A percentile compares a stretch with the other conserved stretches of the same genome.
phyloP scores from a whole-genome alignment of 1,140 invertebrate genomes.

The Halesus radiatus region DNA sequence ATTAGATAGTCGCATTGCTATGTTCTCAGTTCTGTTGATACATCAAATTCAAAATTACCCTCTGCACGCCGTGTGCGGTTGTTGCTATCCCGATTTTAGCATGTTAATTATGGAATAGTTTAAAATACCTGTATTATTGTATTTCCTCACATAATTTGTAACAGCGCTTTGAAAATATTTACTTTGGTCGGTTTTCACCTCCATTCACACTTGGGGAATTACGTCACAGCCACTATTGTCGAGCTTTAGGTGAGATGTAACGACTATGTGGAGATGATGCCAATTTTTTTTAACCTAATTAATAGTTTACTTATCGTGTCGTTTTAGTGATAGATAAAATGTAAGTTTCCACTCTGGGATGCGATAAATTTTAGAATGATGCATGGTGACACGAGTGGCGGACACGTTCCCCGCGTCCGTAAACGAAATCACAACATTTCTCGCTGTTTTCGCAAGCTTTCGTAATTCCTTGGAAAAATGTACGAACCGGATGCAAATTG shows the following conservation, averaged over 20 bases:
- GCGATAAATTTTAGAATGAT: conserved; percentile 8
- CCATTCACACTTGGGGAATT: neutral
- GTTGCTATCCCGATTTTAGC: too few relatives aligned
- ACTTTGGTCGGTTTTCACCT: neutral
- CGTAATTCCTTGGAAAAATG: too few relatives aligned
- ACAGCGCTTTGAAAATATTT: neutral
- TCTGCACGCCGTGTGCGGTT: too few relatives aligned
- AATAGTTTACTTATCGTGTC: neutral
- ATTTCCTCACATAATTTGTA: neutral
- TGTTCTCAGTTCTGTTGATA: too few relatives aligned
- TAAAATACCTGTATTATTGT: too few relatives aligned
- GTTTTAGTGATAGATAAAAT: neutral
- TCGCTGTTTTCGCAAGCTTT: too few relatives aligned
- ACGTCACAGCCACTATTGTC: neutral
- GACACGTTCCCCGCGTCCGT: neutral
- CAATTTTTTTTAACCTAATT: neutral
- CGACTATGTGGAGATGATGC: neutral
- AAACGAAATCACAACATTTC: too few relatives aligned
- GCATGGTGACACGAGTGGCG: neutral
- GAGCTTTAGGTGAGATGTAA: neutral
- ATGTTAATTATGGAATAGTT: too few relatives aligned
- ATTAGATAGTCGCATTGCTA: too few relatives aligned
- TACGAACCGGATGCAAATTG: too few relatives aligned
- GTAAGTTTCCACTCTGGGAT: neutral
- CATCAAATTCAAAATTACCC: too few relatives aligned